Conservation (phyloP, 2,797 vertebrate genomes). For the Atherinosoma microstoma region DNA sequence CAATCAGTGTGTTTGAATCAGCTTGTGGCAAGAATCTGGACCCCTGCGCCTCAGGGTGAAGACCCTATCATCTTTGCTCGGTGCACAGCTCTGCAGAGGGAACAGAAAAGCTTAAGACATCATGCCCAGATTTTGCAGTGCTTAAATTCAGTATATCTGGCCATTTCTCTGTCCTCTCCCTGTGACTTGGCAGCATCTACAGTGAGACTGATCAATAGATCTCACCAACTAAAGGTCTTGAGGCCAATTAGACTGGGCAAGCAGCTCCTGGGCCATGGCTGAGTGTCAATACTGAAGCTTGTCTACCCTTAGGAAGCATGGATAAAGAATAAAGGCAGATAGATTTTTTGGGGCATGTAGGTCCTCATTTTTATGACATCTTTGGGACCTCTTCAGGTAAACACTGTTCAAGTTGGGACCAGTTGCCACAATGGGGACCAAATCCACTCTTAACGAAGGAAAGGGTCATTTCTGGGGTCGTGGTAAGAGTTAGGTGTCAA, state of each 20-base stretch:
- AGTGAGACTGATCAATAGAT: slow-evolving; percentile 74
- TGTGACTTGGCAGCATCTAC: slow-evolving; percentile 65
- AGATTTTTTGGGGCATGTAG: slow-evolving; percentile 10
- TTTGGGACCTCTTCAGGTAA: background rate
- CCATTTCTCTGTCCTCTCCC: slow-evolving; percentile 53
- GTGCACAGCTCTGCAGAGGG: slow-evolving; percentile 43
- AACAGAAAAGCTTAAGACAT: slow-evolving; percentile 68
- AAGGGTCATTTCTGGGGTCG: background rate
- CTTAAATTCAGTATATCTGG: slow-evolving; percentile 57
- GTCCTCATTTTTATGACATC: background rate
- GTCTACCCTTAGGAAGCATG: slow-evolving; percentile 63
- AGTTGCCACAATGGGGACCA: background rate
- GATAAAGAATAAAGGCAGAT: slow-evolving; percentile 52
- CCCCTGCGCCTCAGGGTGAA: slow-evolving; percentile 62
- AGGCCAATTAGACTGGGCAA: slow-evolving; percentile 75
- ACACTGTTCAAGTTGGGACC: background rate
- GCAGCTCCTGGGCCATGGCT: slow-evolving; percentile 50
- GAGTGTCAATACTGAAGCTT: slow-evolving; percentile 67
- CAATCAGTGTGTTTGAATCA: slow-evolving; percentile 71
- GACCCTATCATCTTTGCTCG: slow-evolving; percentile 58
- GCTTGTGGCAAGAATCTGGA: slow-evolving; percentile 55
- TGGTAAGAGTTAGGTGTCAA: background rate
- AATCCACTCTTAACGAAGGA: background rate
- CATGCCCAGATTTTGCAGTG: slow-evolving; percentile 58
- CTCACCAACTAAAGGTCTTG: slow-evolving; percentile 74